Base-by-base conservation (phyloP, 2,797 vertebrate species). In the Enteromius unitaeniatus region DNA sequence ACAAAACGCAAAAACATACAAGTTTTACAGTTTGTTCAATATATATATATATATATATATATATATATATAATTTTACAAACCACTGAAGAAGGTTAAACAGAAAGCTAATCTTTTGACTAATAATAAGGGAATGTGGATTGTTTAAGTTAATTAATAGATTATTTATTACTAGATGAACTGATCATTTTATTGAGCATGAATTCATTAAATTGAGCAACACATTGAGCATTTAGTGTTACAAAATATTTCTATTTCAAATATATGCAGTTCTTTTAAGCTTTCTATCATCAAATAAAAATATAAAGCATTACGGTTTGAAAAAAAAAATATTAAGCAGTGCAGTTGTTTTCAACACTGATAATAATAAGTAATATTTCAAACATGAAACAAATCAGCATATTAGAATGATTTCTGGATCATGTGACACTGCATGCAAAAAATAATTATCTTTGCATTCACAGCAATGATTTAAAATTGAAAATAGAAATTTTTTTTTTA, bases 1-100 rank as follows among this genome's bases (percentile, higher is more conserved):
- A 28, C 84, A 88, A 90, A 93, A 91, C 91, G 49, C 31, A 93
- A 92, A 93, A 37, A 40, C 8, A 8, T 40, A 8, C 37, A 40
- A 8, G 37, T 40, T 40, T 40, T 40, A 40, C 6, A 40, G 37
- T 40, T 40, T 40, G 37, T 40, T 40, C 7, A 40, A 40, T 8
- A 40, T 40, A 40, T 40, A 9, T 40, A 40, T 37, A 37, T 11
- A 45, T 11, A 40, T 40, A 40, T 40, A 40, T 40, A 40, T 40
- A 37, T 40, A 40, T 37, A 37, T 37, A 37, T 37, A 4, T 6
- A 14, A 14, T 40, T 58, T 58, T 26, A 45, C 37, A 58, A 76
- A n/a, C n/a, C 31, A 60, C 37, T 28, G 19, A 49, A 53, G 9
- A 10, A 49, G 17, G 23, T 51, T 73, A 45, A 26, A 4, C 9